Conservation (phyloP, 2,113 vertebrate genomes). For the Pachyramphus minor region DNA sequence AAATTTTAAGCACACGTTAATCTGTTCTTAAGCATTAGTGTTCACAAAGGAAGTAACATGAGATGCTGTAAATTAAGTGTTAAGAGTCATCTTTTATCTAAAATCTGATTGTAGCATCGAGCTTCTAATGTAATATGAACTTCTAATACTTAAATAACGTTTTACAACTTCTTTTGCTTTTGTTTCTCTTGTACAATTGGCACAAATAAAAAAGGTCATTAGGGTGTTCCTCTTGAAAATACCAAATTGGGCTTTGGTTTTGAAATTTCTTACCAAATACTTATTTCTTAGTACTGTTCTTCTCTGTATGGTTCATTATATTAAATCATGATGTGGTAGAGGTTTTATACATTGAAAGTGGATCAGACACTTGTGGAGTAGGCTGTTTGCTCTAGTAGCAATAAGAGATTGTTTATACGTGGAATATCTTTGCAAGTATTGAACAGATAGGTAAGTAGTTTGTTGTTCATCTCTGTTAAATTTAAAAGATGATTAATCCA, state of each 20-base stretch:
- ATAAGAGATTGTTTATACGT: not conserved
- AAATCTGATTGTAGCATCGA: not conserved
- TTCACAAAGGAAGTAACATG: not conserved
- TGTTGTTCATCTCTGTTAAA: not conserved
- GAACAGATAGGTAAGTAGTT: not conserved
- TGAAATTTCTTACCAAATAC: not conserved
- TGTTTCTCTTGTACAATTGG: not conserved
- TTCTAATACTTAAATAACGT: not conserved
- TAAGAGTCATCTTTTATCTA: not conserved
- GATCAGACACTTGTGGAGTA: not conserved
- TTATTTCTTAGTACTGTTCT: not conserved
- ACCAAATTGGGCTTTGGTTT: not conserved
- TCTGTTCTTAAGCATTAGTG: not conserved
- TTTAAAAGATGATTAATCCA: not conserved
- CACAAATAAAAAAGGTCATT: not conserved
- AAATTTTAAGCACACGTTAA: not conserved
- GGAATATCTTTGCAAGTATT: no score
- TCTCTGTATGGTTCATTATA: not conserved
- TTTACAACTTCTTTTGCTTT: not conserved
- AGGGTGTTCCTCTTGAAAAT: not conserved
- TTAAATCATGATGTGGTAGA: not conserved
- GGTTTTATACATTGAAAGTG: not conserved
- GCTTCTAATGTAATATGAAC: not conserved
- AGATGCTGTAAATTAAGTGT: not conserved
- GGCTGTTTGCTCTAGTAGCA: not conserved